Evolutionary conservation across 2,113 vertebrate genomes (phyloP).

Genomic region (Chaetops frenatus): DNA sequence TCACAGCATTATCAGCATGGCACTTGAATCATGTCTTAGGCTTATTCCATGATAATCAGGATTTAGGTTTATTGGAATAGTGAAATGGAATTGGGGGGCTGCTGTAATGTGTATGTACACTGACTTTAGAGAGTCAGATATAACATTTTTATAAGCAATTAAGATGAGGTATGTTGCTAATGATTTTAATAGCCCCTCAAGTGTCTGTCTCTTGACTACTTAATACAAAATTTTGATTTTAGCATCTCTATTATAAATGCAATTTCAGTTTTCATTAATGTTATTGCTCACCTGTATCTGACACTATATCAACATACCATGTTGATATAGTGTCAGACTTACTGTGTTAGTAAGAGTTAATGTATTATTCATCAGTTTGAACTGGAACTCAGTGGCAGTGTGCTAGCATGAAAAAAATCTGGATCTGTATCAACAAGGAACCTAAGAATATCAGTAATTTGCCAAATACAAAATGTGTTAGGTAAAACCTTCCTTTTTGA

Average conservation of each 20-base stretch:
- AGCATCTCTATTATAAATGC: not conserved
- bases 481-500: not conserved
- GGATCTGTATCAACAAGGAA: not conserved
- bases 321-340: not conserved
- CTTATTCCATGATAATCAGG: not conserved
- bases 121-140: not conserved
- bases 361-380: not conserved
- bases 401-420: not conserved
- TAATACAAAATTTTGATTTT: not conserved
- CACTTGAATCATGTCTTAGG: not conserved
- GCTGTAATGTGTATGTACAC: not conserved
- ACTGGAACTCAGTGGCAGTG: not conserved
- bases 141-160: not conserved
- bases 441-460: not conserved
- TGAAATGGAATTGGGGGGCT: not conserved
- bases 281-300: not conserved
- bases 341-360: not conserved
- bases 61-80: not conserved
- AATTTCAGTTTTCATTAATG: not conserved
- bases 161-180: not conserved
- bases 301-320: not conserved
- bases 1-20: not conserved
- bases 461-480: not conserved
- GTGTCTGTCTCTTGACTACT: not conserved
- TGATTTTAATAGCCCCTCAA: not conserved